Conservation (phyloP, 2,113 vertebrate genomes). For the Indri indri region DNA sequence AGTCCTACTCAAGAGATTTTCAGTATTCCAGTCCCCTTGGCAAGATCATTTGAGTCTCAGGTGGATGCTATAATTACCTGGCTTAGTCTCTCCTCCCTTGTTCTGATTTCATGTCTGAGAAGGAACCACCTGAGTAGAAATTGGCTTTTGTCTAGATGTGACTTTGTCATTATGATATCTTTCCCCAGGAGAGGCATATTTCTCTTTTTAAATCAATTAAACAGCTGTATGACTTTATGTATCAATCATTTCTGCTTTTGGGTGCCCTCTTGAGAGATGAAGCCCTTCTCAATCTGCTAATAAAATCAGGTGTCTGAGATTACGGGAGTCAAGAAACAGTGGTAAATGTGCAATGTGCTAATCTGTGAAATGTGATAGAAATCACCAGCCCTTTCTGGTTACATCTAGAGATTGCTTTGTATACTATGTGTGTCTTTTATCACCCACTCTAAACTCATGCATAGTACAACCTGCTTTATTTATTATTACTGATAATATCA, state of each 20-base stretch:
- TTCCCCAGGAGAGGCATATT: not conserved
- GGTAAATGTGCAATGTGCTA: not conserved
- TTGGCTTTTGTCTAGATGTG: not conserved
- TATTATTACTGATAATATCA: not conserved
- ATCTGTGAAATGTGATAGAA: not conserved
- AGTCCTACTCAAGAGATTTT: not conserved
- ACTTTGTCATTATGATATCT: not conserved
- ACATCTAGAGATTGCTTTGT: not conserved
- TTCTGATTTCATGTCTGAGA: conserved; percentile 1
- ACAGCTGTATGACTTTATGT: conserved; percentile 23
- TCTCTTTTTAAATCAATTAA: conserved; percentile 51
- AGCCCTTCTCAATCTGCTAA: not conserved
- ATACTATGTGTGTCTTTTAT: not conserved
- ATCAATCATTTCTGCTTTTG: conserved; percentile 28
- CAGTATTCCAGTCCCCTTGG: not conserved
- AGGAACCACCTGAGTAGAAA: conserved; percentile 3
- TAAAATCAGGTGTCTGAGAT: conserved; percentile 11
- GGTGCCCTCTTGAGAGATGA: conserved; percentile 26
- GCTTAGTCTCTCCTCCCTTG: not conserved
- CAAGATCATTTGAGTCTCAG: conserved; percentile 1
- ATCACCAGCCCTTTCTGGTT: not conserved
- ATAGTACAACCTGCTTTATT: not conserved
- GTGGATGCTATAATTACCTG: not conserved
- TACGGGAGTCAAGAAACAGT: not conserved
- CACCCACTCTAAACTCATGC: not conserved